phyloP scores from a whole-genome alignment of 2,113 vertebrate genomes.

The Catharus minimus region DNA sequence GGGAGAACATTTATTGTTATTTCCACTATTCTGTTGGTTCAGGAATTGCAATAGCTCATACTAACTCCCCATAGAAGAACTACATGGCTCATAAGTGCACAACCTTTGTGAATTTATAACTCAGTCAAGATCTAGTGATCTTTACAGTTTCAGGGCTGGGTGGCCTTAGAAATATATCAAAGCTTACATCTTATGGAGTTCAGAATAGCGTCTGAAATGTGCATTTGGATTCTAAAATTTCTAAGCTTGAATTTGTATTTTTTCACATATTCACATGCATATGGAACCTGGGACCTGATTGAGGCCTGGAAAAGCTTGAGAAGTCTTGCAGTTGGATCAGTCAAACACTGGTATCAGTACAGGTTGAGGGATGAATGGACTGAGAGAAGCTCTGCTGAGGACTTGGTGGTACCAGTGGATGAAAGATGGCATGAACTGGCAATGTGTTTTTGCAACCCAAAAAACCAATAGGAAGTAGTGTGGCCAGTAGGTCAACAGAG shows the following conservation, averaged over 20 bases:
- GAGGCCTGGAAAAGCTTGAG: neutral
- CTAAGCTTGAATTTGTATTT: neutral
- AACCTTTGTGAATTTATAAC: neutral
- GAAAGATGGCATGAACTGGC: neutral
- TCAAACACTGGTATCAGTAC: neutral
- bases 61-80: neutral
- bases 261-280: neutral
- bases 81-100: neutral
- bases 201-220: neutral
- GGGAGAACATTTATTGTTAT: neutral
- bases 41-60: neutral
- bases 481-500: neutral
- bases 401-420: neutral
- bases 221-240: neutral
- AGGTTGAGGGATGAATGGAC: neutral
- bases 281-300: neutral
- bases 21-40: neutral
- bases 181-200: neutral
- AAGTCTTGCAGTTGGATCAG: rapidly evolving
- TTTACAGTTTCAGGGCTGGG: neutral
- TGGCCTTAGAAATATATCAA: neutral
- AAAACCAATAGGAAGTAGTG: rapidly evolving
- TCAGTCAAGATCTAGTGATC: neutral
- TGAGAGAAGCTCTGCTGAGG: neutral
- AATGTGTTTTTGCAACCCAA: neutral